A percentile compares a stretch with the other conserved stretches of the same genome.
Evolutionary conservation across 2,888 invertebrate species (phyloP).

Genomic region (Heliconius hortense): DNA sequence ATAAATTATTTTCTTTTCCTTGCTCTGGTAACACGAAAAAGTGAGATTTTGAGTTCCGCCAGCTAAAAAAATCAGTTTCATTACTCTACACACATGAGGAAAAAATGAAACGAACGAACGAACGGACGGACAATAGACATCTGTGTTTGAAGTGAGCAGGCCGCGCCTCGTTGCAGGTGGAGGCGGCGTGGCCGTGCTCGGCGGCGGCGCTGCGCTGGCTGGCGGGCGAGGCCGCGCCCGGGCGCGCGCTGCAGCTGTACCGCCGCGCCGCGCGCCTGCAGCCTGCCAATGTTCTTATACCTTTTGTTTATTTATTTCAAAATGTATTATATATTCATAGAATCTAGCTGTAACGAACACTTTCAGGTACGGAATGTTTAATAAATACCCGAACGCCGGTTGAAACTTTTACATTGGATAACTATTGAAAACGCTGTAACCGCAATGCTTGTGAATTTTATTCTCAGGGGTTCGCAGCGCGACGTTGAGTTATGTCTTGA

Average conservation of each 20-base stretch:
- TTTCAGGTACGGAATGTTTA: not conserved
- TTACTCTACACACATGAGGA: no score
- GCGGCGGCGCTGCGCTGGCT: conserved; percentile 70
- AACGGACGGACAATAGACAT: not conserved
- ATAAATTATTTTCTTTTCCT: no score
- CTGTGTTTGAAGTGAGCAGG: not conserved
- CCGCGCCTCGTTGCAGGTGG: conserved; percentile 55
- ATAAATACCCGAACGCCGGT: no score
- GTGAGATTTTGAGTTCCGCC: no score
- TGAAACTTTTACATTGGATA: no score
- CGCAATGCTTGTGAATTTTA: no score
- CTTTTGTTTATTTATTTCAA: not conserved
- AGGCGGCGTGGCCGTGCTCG: conserved; percentile 74
- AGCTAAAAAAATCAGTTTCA: no score
- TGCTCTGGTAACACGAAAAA: no score
- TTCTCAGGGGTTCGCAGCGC: no score
- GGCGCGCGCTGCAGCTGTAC: conserved; percentile 67
- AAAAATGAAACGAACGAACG: not conserved
- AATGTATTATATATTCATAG: no score
- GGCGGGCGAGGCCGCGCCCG: conserved; percentile 67
- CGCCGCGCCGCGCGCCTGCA: conserved; percentile 70
- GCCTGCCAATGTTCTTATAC: conserved; percentile 62
- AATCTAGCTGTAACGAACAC: not conserved
- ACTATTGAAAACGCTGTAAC: no score
- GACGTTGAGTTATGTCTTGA: no score